Percentiles rank a stretch among this genome's conserved stretches.
These are phyloP conservation scores for Balearica regulorum DNA, from an alignment of 2,797 vertebrate genomes.

Conservation along the genomic window DNA sequence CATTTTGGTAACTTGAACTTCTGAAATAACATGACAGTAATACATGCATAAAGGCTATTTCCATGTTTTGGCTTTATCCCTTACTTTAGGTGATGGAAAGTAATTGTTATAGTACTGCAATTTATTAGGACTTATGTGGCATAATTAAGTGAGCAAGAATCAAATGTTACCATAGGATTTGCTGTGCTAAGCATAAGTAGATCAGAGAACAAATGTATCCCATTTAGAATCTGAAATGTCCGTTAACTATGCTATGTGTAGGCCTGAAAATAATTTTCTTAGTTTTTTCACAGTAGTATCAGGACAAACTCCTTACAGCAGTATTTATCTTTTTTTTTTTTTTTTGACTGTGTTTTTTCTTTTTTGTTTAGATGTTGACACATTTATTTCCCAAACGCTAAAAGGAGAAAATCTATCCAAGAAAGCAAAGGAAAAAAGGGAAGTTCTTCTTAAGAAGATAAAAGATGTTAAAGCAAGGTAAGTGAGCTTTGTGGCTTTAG, in stretches of 20 bases:
- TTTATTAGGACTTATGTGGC: conserved; percentile 70
- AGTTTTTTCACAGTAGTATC: conserved; percentile 32
- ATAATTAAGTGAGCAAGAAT: conserved; percentile 56
- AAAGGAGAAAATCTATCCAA: conserved; percentile 92
- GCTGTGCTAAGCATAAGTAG: conserved; percentile 72
- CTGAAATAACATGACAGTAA: conserved; percentile 50
- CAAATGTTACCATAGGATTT: conserved; percentile 69
- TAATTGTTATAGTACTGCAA: conserved; percentile 63
- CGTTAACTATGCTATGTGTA: conserved; percentile 29
- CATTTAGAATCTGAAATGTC: conserved; percentile 67
- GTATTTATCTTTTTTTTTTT: conserved; percentile 46
- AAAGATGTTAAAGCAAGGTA: conserved; percentile 88
- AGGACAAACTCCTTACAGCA: conserved; percentile 25
- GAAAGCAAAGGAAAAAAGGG: conserved; percentile 90
- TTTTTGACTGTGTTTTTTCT: conserved; percentile 10
- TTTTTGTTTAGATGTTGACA: conserved; percentile 84
- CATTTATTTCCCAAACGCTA: conserved; percentile 82
- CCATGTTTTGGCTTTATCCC: conserved; percentile 56
- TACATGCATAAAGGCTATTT: conserved; percentile 46
- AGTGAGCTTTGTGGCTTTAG: conserved; percentile 36
- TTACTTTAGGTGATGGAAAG: conserved; percentile 53
- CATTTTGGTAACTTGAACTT: conserved; percentile 41
- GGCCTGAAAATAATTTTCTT: conserved; percentile 58
- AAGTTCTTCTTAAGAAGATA: conserved; percentile 86
- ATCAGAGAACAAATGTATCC: conserved; percentile 66